Conservation (phyloP, 1,140 invertebrate species). For the Schmidtea mediterranea region DNA sequence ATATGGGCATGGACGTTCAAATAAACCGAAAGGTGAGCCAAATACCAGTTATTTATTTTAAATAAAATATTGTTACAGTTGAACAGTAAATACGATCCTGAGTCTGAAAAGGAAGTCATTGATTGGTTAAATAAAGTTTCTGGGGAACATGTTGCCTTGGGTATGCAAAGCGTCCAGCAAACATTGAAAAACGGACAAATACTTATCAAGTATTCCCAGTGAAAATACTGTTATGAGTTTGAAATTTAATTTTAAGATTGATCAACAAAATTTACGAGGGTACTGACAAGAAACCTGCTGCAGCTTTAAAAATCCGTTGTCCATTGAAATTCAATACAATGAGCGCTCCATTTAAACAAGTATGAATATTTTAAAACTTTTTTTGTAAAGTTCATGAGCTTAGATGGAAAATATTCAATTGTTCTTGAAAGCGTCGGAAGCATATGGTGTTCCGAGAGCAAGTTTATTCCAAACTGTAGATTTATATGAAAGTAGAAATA, state of each 20-base stretch:
- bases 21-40: neutral
- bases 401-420: conserved; percentile 84
- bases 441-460: conserved; percentile 65
- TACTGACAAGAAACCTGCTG: neutral
- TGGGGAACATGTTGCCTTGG: neutral
- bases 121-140: conserved; percentile 8
- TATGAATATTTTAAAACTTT: no score
- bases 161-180: conserved; percentile 4
- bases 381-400: no score
- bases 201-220: conserved; percentile 7
- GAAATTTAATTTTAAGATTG: no score
- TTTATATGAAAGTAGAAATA: conserved; percentile 37
- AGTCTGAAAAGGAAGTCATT: conserved; percentile 8
- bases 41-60: no score
- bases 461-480: conserved; percentile 66
- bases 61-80: conserved; percentile 3
- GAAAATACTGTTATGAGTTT: no score
- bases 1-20: neutral
- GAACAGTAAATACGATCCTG: conserved; percentile 9
- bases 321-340: conserved; percentile 16
- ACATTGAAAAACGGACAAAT: conserved; percentile 4
- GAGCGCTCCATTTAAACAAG: conserved; percentile 27
- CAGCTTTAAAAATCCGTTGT: neutral
- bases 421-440: conserved; percentile 54
- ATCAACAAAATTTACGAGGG: conserved; percentile 5